Conservation (phyloP, 2,797 vertebrate species). For the Spinus olivaceus region DNA sequence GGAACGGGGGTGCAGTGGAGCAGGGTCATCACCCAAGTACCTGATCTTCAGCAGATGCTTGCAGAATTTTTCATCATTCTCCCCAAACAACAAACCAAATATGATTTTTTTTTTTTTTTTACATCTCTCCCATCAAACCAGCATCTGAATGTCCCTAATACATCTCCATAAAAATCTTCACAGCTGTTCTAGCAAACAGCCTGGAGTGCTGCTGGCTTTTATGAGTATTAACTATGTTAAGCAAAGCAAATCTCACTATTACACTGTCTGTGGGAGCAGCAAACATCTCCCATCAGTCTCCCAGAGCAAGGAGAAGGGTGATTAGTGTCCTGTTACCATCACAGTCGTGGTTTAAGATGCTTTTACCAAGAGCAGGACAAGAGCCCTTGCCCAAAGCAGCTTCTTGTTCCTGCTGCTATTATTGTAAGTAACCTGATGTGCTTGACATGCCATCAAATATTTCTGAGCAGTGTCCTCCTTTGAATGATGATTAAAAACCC, state of each 20-base stretch:
- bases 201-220: background rate
- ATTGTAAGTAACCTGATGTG: background rate
- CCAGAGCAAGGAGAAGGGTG: background rate
- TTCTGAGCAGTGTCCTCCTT: background rate
- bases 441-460: background rate
- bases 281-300: slow-evolving; percentile 14
- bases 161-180: slow-evolving; percentile 36
- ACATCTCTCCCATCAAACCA: background rate
- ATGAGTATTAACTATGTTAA: slow-evolving; percentile 46
- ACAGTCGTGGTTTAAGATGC: background rate
- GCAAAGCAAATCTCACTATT: slow-evolving; percentile 40
- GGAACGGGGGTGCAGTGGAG: background rate
- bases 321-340: background rate
- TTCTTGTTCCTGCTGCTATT: background rate
- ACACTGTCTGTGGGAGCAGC: slow-evolving; percentile 3
- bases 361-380: background rate
- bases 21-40: background rate
- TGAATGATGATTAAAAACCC: background rate
- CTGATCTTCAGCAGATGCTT: rapidly evolving
- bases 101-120: background rate
- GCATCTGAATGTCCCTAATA: background rate
- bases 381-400: slow-evolving; percentile 21
- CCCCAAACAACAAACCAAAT: background rate
- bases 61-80: background rate
- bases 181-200: slow-evolving; percentile 23